phyloP scores from a whole-genome alignment of 2,113 vertebrate genomes.

The Channa maculata region DNA sequence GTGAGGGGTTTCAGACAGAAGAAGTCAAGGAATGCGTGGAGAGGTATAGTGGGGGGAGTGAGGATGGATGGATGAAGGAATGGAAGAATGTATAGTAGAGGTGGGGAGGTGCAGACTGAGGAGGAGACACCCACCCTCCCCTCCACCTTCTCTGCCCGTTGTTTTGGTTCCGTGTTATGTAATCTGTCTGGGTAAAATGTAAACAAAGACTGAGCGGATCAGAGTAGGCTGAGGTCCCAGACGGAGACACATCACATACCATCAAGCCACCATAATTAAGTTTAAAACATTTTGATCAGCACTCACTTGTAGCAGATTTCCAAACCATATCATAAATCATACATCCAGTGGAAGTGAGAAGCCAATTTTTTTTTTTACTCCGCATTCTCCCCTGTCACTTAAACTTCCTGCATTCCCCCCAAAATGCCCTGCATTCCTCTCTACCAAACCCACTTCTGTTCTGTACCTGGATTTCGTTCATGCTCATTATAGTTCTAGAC shows the following conservation, averaged over 20 bases:
- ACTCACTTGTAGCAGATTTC: constrained; percentile 24
- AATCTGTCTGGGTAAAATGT: constrained; percentile 70
- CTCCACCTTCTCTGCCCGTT: constrained; percentile 44
- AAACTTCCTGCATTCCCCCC: neutral
- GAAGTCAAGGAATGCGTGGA: constrained; percentile 31
- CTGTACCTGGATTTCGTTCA: constrained; percentile 94
- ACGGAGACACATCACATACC: constrained; percentile 33
- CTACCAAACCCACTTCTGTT: neutral
- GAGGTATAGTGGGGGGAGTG: constrained; percentile 2
- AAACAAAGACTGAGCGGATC: constrained; percentile 53
- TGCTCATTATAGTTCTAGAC: constrained; percentile 90
- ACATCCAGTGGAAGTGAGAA: neutral
- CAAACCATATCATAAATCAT: neutral
- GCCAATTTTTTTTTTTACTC: neutral
- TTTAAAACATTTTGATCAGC: constrained; percentile 45
- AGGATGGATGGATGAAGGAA: constrained; percentile 12
- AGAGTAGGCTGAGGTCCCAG: constrained; percentile 45
- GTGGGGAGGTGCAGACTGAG: constrained; percentile 26
- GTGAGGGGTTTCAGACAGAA: constrained; percentile 10
- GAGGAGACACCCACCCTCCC: constrained; percentile 38
- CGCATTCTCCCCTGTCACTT: constrained; percentile 26
- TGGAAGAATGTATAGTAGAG: constrained; percentile 1
- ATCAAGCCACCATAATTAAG: constrained; percentile 45
- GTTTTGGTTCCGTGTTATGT: constrained; percentile 71
- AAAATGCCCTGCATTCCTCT: neutral